Evolutionary conservation across 2,888 invertebrate genomes (phyloP), one percentile per base, ranked within the genome.

Genomic region (Dryadula phaetusa): DNA sequence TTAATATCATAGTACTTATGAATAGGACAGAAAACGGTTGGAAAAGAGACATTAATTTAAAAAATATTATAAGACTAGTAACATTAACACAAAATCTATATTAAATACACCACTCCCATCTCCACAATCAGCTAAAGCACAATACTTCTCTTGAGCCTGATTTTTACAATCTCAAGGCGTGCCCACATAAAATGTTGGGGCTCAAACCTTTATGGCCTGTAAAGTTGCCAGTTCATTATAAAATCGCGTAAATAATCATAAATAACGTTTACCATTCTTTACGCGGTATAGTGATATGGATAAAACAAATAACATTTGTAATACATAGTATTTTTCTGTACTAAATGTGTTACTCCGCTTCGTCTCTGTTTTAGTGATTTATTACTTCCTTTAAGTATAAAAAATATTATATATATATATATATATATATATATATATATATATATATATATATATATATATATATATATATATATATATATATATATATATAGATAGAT

Each of bases 141-240:
- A 65, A 49, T 60, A 60, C 16, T 56, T 60, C 60, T 46, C 53
- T 64, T 62, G 37, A 54, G 47, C 53, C 46, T 67, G 69, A 76
- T 74, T 76, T 76, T 76, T 73, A 75, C 71, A 70, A 73, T 72
- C 73, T 25, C 12, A 58, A 71, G 78, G 78, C 78, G 78, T 70
- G 67, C 63, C 42, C 69, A 60, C 77, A 74, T 78, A 78, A 78
- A 78, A 75, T 70, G 73, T 73, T 66, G 62, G 70, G 64, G 56
- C 62, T 70, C 74, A 75, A 74, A 53, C 72, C 70, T 81, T 80
- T 80, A 79, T 76, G 75, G 76, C 73, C 73, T 78, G 77, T 82
- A 79, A 82, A 84, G 76, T 80, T 78, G 77, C 79, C 79, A 79
- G 81, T 81, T 86, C 86, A 86, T 90, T 89, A 88, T 84, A 82